Percentiles rank a stretch among this genome's conserved stretches.
Evolutionary conservation across 2,113 vertebrate species (phyloP).

Genomic region (Ginglymostoma cirratum): DNA sequence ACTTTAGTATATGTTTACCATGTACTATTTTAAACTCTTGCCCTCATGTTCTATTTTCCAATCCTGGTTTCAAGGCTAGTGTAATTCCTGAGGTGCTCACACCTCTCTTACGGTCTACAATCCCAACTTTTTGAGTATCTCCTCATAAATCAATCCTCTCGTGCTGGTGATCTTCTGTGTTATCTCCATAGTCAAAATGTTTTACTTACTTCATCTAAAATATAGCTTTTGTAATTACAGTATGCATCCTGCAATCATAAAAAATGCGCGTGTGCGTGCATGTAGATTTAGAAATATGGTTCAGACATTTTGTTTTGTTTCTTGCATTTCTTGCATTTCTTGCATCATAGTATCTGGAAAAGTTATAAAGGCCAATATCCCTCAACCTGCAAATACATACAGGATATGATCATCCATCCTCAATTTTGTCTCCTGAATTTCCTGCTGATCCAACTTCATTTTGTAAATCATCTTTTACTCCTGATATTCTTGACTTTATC

Average conservation of each 20-base stretch:
- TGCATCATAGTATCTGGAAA: not conserved
- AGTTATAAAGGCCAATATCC: not conserved
- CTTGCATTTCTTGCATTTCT: no score
- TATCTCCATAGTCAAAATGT: not conserved
- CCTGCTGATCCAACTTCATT: not conserved
- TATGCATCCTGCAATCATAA: not conserved
- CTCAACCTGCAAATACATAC: not conserved
- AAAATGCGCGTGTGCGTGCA: no score
- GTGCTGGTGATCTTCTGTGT: not conserved
- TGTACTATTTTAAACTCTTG: not conserved
- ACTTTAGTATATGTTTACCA: not conserved
- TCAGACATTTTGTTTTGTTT: not conserved
- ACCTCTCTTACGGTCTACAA: not conserved
- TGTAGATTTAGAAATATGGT: not conserved
- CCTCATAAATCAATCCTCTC: not conserved
- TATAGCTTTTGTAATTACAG: not conserved
- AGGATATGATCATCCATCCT: not conserved
- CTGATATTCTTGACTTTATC: not conserved
- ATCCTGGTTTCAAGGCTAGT: not conserved
- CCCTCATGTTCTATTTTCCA: not conserved
- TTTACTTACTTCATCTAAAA: not conserved
- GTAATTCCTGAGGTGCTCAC: not conserved
- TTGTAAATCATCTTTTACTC: not conserved
- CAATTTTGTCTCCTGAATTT: not conserved
- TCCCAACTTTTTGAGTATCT: not conserved